Percentiles rank a stretch among this genome's conserved stretches.
Conservation (phyloP, 2,888 invertebrate genomes). For the Synergus umbraculus region DNA sequence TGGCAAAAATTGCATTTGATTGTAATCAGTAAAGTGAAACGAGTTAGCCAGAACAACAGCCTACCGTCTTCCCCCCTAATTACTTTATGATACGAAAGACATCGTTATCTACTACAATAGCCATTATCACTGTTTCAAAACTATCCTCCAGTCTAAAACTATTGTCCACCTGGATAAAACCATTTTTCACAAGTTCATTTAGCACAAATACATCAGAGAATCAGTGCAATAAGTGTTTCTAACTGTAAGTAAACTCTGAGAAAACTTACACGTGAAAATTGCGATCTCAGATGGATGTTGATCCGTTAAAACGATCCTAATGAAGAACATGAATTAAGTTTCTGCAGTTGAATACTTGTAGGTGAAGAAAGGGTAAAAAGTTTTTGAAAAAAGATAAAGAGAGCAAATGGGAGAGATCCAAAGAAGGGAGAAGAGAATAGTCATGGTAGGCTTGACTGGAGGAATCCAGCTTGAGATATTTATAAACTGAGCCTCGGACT, state of each 20-base stretch:
- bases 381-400: constrained; percentile 42
- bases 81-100: constrained; percentile 21
- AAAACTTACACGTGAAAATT: not conserved
- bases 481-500: constrained; percentile 56
- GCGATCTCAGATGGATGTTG: not conserved
- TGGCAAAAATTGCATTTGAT: not conserved
- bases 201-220: not conserved
- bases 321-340: not conserved
- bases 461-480: constrained; percentile 61
- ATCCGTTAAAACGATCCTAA: not conserved
- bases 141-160: not conserved
- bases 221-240: not conserved
- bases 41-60: not conserved
- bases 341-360: not conserved
- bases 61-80: not conserved
- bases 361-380: not conserved
- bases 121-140: not conserved
- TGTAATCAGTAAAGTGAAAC: constrained; percentile 8
- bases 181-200: not conserved
- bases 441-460: constrained; percentile 60
- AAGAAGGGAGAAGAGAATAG: constrained; percentile 51
- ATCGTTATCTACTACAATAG: constrained; percentile 5
- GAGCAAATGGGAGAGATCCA: constrained; percentile 42
- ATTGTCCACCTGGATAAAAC: not conserved
- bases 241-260: constrained; percentile 5